phyloP scores from a whole-genome alignment of 1,140 invertebrate species.

The Papilio machaon region DNA sequence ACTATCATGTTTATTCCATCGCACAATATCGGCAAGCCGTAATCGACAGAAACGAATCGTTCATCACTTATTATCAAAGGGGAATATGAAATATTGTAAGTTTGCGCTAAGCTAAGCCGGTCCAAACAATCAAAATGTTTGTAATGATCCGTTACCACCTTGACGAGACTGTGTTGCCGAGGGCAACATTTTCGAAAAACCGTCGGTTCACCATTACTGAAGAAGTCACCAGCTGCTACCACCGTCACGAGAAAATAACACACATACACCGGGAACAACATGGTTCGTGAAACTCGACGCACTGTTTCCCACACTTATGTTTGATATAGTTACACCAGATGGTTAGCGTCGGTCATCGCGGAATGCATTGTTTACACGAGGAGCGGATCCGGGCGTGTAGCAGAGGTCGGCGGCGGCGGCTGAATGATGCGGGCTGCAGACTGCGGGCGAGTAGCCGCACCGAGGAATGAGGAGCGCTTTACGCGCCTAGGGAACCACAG shows the following conservation, averaged over 20 bases:
- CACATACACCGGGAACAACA: conserved; percentile 58
- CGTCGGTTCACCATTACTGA: conserved; percentile 42
- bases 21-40: conserved; percentile 61
- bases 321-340: conserved; percentile 65
- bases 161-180: conserved; percentile 58
- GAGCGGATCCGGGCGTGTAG: conserved; percentile 54
- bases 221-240: conserved; percentile 41
- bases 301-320: conserved; percentile 47
- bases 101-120: conserved; percentile 43
- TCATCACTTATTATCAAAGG: conserved; percentile 56
- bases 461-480: conserved; percentile 34
- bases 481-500: conserved; percentile 58
- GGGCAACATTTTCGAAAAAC: conserved; percentile 71
- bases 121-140: conserved; percentile 59
- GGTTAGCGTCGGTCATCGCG: conserved; percentile 60
- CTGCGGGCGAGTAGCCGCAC: conserved; percentile 40
- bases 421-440: conserved; percentile 54
- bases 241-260: conserved; percentile 47
- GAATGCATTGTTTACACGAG: conserved; percentile 65
- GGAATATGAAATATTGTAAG: conserved; percentile 54
- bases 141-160: conserved; percentile 53
- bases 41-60: conserved; percentile 49
- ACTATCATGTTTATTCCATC: conserved; percentile 50
- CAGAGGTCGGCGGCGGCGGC: conserved; percentile 56
- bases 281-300: conserved; percentile 43